Base-by-base conservation (phyloP, 2,797 vertebrate species). In the Enteromius paludinosus region DNA sequence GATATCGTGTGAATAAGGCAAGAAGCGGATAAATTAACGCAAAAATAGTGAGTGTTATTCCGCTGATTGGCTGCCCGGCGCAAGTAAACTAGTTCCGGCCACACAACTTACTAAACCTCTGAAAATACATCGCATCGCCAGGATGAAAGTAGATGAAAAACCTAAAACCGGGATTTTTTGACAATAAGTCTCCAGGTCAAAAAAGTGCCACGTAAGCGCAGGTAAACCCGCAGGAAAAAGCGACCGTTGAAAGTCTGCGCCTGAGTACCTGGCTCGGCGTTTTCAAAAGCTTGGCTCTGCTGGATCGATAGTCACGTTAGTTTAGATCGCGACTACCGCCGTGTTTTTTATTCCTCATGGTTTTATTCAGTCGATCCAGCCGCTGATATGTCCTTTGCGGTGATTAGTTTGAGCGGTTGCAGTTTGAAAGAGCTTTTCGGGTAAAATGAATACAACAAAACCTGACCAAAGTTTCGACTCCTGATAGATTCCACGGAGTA, bases 71-170 rank as follows among this genome's bases (percentile, higher is more conserved):
- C 87, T 79, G 82, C 76, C 83, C 65, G 78, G 82, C 85, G 74
- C 76, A 93, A 68, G 82, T 72, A 77, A 71, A 71, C 78, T 88
- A 89, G 92, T 91, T 81, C 86, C 90, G 23, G 89, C 90, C 86
- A 86, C 89, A 87, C 90, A 90, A 86, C 88, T 88, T 3, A 88
- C 90, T 70, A 88, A 78, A 91, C 84, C 74, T 69, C 87, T 88
- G 62, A 64, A 82, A 85, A 90, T 87, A 62, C 87, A 80, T 74
- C 83, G 62, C 91, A 88, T 89, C 86, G 3, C 90, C 8, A 20
- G 9, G 2, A 43, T 10, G 76, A 76, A 76, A 73, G 75, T 72
- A 30, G 25, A 59, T 28, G 8, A 35, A 78, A 43, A 10, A 3
- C 3, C 1, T 17, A 11, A 70, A 54, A 54, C 6, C 1, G 10